Evolutionary conservation across 2,888 invertebrate genomes (phyloP).

Genomic region (Pristionchus maxplancki): DNA sequence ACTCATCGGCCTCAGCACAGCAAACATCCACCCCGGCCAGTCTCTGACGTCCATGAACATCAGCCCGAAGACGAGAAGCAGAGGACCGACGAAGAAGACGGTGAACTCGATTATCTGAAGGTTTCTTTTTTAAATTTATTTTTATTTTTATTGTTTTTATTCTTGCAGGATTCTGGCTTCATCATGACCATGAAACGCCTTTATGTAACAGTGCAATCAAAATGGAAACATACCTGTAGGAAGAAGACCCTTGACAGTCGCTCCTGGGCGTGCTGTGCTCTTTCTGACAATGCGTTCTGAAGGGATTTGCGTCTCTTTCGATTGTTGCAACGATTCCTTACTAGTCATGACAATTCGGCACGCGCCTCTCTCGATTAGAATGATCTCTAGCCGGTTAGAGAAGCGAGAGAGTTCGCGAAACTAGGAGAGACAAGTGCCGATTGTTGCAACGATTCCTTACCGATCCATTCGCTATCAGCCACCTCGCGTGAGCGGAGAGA

Average conservation of each 20-base stretch:
- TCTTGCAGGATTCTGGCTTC: too few relatives aligned
- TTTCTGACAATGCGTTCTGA: not conserved
- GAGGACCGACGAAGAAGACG: not conserved
- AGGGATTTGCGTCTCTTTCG: too few relatives aligned
- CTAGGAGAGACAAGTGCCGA: too few relatives aligned
- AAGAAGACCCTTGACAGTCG: conserved; percentile 23
- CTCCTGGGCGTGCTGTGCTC: not conserved
- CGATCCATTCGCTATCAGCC: not conserved
- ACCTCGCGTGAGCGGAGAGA: not conserved
- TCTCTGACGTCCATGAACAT: conserved; percentile 9
- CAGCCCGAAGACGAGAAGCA: not conserved
- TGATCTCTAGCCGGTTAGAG: too few relatives aligned
- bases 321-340: not conserved
- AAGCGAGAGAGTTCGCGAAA: too few relatives aligned
- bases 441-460: too few relatives aligned
- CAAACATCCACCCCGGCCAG: not conserved
- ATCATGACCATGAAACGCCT: too few relatives aligned
- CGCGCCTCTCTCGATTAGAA: too few relatives aligned
- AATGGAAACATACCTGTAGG: conserved; percentile 5
- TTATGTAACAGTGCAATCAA: too few relatives aligned
- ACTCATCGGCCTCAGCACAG: not conserved
- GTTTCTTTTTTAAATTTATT: not conserved
- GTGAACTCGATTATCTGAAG: conserved; percentile 18
- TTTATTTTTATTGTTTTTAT: too few relatives aligned
- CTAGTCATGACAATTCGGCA: too few relatives aligned